These are phyloP conservation scores for Stenolophus ochropezus DNA, from an alignment of 2,888 invertebrate genomes.

Conservation along the genomic window DNA sequence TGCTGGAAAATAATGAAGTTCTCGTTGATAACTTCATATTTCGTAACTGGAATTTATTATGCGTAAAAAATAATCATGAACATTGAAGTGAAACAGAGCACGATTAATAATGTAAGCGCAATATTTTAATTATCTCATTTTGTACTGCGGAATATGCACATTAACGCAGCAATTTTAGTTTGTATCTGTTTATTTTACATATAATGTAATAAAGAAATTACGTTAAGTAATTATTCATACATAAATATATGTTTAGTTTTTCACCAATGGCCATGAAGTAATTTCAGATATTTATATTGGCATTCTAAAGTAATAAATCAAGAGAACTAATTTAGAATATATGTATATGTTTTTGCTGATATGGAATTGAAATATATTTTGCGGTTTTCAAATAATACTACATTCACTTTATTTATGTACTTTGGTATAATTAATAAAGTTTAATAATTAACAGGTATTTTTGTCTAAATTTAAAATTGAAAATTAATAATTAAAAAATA, in stretches of 20 bases:
- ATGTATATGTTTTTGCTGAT: constrained; percentile 5
- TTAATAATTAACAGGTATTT: no score
- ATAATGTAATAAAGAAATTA: neutral
- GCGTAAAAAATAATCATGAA: constrained; percentile 4
- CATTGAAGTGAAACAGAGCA: constrained; percentile 29
- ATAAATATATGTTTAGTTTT: neutral
- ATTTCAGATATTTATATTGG: neutral
- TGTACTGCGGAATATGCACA: neutral
- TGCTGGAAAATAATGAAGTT: neutral
- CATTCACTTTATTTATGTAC: constrained; percentile 17
- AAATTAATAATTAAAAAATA: no score
- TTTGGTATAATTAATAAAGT: no score
- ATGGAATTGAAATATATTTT: neutral
- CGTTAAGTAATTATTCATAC: neutral
- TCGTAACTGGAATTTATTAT: constrained; percentile 19
- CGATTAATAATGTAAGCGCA: neutral
- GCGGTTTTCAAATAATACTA: neutral
- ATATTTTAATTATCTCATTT: constrained; percentile 34
- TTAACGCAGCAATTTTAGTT: neutral
- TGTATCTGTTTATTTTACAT: neutral
- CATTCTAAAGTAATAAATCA: constrained; percentile 13
- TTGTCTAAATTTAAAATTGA: no score
- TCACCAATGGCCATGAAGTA: neutral
- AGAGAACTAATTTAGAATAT: neutral
- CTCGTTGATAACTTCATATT: neutral